Percentiles rank a stretch among this genome's conserved stretches.
phyloP scores from a whole-genome alignment of 2,113 vertebrate genomes.

The Parus major region DNA sequence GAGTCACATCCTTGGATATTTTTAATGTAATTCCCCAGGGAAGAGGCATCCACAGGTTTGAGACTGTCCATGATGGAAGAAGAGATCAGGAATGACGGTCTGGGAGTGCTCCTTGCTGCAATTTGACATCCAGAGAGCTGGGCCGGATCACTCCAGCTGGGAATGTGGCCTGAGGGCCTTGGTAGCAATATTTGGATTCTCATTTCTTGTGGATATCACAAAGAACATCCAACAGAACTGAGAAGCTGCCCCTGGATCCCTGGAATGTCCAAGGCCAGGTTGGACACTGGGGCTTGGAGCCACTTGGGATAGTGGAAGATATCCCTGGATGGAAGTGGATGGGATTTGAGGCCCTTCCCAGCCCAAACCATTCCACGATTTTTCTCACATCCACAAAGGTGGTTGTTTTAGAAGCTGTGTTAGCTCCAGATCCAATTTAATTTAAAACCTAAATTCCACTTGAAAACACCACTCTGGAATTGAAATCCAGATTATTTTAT shows the following conservation, averaged over 20 bases:
- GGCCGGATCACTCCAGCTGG: accelerated
- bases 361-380: background rate
- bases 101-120: background rate
- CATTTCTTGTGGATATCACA: accelerated
- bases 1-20: too few relatives aligned
- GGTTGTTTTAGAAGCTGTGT: accelerated
- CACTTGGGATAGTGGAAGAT: accelerated
- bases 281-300: background rate
- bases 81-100: accelerated
- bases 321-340: background rate
- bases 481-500: background rate
- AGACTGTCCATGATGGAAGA: background rate
- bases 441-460: background rate
- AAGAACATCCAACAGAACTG: background rate
- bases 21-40: background rate
- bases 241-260: background rate
- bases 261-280: background rate
- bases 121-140: background rate
- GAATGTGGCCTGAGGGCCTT: background rate
- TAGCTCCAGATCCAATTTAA: background rate
- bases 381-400: too few relatives aligned
- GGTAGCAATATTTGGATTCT: background rate
- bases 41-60: background rate
- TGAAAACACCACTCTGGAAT: background rate
- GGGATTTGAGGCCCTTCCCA: background rate